A percentile compares a stretch with the other conserved stretches of the same genome.
Conservation (phyloP, 1,140 invertebrate species). For the Proctacanthus coquilletti region DNA sequence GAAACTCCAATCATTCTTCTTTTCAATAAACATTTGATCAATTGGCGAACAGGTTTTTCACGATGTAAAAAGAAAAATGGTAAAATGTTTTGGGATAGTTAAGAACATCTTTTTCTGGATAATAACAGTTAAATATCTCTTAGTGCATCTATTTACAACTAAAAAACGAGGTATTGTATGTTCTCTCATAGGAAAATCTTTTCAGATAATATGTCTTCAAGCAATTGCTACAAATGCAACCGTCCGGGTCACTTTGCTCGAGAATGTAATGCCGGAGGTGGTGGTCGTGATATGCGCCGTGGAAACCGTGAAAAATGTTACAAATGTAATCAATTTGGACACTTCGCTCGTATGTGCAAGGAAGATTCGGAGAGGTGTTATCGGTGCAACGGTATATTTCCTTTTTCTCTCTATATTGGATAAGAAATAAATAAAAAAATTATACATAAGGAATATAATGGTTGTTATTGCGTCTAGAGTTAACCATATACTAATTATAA, state of each 20-base stretch:
- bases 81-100: no score
- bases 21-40: no score
- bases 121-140: no score
- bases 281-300: slow-evolving; percentile 24
- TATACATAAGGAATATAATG: not conserved
- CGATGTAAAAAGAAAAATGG: no score
- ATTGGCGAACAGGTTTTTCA: no score
- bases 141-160: no score
- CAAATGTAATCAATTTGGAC: slow-evolving; percentile 87
- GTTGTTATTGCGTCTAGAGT: not conserved
- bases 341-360: slow-evolving; percentile 84
- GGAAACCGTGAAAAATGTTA: slow-evolving; percentile 71
- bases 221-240: slow-evolving; percentile 78
- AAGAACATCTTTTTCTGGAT: no score
- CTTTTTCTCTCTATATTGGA: not conserved
- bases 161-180: no score
- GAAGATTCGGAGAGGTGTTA: slow-evolving; percentile 74
- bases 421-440: slow-evolving; percentile 1
- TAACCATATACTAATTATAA: not conserved
- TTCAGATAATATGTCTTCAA: no score
- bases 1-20: no score
- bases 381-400: slow-evolving; percentile 40
- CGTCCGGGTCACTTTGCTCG: slow-evolving; percentile 72
- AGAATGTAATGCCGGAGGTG: slow-evolving; percentile 58
- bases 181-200: no score